Percentiles rank a stretch among this genome's conserved stretches.
phyloP scores from a whole-genome alignment of 2,113 vertebrate genomes.

The Globicephala melas region DNA sequence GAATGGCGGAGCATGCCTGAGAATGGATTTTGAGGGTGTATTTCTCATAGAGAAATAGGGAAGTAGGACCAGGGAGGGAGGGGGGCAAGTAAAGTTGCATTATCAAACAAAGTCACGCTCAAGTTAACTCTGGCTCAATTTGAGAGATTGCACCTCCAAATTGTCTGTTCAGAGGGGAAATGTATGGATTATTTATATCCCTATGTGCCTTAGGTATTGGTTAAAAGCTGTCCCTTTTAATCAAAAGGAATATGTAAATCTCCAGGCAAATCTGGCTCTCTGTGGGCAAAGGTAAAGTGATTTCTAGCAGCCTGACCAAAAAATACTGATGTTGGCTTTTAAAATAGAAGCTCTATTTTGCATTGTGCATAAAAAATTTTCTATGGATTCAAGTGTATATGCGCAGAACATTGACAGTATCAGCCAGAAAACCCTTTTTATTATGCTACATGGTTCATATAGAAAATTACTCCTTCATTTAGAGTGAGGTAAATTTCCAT shows the following conservation, averaged over 20 bases:
- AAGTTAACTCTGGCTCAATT: neutral
- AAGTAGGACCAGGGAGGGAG: neutral
- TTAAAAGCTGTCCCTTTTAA: neutral
- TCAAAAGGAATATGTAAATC: conserved; percentile 6
- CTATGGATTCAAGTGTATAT: neutral
- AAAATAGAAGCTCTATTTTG: neutral
- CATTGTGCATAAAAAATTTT: neutral
- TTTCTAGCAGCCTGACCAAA: conserved; percentile 18
- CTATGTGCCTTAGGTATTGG: neutral
- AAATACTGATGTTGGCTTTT: neutral
- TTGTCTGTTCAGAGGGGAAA: neutral
- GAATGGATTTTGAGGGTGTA: neutral
- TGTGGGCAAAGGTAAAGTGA: neutral
- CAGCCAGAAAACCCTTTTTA: neutral
- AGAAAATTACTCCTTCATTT: conserved; percentile 18
- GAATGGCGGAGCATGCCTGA: neutral
- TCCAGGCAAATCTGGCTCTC: neutral
- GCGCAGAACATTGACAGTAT: neutral
- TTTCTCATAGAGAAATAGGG: neutral
- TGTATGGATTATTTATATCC: neutral
- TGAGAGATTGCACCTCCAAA: neutral
- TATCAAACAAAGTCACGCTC: neutral
- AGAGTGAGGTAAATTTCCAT: neutral
- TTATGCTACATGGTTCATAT: neutral
- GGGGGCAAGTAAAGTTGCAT: neutral